A percentile compares a stretch with the other conserved stretches of the same genome.
Conservation (phyloP, 1,140 invertebrate genomes). For the Hermetia illucens region DNA sequence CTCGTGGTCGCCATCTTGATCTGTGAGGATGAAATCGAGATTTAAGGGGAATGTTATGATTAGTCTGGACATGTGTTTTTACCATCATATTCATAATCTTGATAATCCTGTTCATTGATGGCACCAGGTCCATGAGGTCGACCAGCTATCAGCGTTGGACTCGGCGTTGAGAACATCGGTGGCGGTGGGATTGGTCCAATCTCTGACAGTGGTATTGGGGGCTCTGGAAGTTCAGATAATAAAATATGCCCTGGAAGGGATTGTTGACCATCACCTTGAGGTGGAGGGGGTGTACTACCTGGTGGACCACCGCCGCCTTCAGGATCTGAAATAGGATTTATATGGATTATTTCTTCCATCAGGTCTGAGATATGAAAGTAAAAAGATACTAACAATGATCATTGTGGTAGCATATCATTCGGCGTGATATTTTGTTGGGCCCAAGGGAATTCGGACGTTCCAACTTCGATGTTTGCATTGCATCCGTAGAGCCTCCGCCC, state of each 20-base stretch:
- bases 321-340: constrained; percentile 30
- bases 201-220: constrained; percentile 79
- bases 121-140: constrained; percentile 34
- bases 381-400: constrained; percentile 44
- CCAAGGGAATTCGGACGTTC: constrained; percentile 61
- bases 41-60: constrained; percentile 6
- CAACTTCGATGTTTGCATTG: constrained; percentile 36
- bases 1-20: constrained; percentile 33
- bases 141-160: constrained; percentile 48
- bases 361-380: constrained; percentile 4
- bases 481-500: constrained; percentile 20
- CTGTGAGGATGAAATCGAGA: constrained; percentile 16
- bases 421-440: constrained; percentile 51
- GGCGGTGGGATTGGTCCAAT: constrained; percentile 90
- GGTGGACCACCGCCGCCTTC: constrained; percentile 36
- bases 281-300: constrained; percentile 36
- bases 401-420: constrained; percentile 51
- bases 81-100: constrained; percentile 53
- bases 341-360: constrained; percentile 5
- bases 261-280: constrained; percentile 32
- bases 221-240: constrained; percentile 75
- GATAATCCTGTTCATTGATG: constrained; percentile 29
- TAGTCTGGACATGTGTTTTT: constrained; percentile 19
- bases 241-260: constrained; percentile 39
- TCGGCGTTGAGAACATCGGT: constrained; percentile 86